Conservation (phyloP, 2,113 vertebrate genomes). For the Tringa solitaria region DNA sequence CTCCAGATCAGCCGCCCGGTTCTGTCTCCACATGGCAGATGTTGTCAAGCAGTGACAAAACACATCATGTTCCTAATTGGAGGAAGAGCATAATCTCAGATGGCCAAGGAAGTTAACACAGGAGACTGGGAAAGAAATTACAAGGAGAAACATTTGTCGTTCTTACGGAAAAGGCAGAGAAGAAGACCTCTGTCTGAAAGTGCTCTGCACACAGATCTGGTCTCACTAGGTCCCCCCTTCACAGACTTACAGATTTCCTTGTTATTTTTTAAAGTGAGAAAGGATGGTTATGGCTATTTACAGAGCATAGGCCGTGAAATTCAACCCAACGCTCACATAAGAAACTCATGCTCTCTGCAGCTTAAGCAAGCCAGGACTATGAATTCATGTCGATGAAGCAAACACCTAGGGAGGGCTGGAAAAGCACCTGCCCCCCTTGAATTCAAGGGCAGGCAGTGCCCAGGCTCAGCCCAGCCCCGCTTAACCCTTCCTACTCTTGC, state of each 20-base stretch:
- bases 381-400: not conserved
- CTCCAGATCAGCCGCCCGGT: constrained; percentile 58
- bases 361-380: not conserved
- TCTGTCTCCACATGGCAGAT: constrained; percentile 72
- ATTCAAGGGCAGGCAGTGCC: not conserved
- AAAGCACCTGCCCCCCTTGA: not conserved
- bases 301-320: not conserved
- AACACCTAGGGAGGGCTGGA: not conserved
- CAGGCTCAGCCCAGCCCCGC: not conserved
- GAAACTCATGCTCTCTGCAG: not conserved
- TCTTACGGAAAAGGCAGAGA: not conserved
- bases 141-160: not conserved
- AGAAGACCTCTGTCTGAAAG: not conserved
- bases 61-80: constrained; percentile 47
- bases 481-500: not conserved
- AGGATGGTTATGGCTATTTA: not conserved
- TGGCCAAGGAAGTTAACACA: constrained; percentile 41
- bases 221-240: not conserved
- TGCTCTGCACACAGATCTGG: not conserved
- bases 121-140: constrained; percentile 48
- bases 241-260: not conserved
- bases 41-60: constrained; percentile 69
- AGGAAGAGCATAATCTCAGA: constrained; percentile 54
- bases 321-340: not conserved
- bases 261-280: not conserved